phyloP scores from a whole-genome alignment of 2,888 invertebrate species.

The Cephus runcator region DNA sequence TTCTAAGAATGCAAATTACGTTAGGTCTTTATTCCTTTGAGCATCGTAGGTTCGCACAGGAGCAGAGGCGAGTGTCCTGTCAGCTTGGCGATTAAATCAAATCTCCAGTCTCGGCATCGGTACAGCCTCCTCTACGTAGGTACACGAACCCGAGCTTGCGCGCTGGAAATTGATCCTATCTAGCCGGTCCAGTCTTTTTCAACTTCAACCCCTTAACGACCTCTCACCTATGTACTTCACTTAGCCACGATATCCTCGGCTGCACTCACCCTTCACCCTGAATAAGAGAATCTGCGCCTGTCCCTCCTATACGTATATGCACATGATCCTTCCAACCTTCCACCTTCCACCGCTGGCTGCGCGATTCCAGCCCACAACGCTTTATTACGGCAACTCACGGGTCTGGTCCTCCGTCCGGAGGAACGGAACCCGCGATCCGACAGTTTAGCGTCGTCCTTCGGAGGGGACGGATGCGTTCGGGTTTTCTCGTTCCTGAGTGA shows the following conservation, averaged over 20 bases:
- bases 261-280: neutral
- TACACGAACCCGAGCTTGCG: neutral
- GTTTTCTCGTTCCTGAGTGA: neutral
- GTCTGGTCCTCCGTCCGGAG: neutral
- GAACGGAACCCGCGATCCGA: neutral
- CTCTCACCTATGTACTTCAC: neutral
- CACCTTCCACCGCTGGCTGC: neutral
- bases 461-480: neutral
- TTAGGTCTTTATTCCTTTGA: constrained; percentile 41
- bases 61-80: constrained; percentile 30
- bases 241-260: neutral
- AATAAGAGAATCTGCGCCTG: neutral
- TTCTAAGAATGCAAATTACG: constrained; percentile 36
- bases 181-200: neutral
- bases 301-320: neutral
- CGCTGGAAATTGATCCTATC: neutral
- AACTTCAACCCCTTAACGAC: neutral
- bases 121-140: neutral
- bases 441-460: neutral
- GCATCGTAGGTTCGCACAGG: neutral
- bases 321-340: neutral
- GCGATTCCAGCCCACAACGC: neutral
- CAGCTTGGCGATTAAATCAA: constrained; percentile 49
- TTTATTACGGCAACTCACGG: neutral
- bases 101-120: constrained; percentile 9